A percentile compares a stretch with the other conserved stretches of the same genome.
Evolutionary conservation across 2,888 invertebrate species (phyloP).

Genomic region (Lasioglossum oenotherae): DNA sequence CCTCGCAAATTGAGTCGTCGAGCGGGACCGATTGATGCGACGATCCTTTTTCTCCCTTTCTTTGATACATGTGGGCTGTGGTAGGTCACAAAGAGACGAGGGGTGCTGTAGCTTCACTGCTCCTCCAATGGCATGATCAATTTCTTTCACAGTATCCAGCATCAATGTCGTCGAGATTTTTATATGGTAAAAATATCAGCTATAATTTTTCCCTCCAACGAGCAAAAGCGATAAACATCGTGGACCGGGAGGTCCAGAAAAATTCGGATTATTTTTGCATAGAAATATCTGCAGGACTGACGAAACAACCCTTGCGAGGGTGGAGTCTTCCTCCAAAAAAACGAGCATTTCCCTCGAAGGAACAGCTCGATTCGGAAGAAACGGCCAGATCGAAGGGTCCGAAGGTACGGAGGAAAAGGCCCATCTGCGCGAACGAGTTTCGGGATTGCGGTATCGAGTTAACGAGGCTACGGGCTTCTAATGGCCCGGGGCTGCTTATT

Average conservation of each 20-base stretch:
- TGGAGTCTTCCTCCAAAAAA: not conserved
- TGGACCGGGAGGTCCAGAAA: not conserved
- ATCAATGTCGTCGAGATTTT: not conserved
- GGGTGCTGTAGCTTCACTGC: not conserved
- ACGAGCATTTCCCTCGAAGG: slow-evolving; percentile 7
- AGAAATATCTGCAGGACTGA: no score
- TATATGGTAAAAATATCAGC: not conserved
- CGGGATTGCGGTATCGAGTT: slow-evolving; percentile 66
- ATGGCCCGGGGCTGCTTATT: slow-evolving; percentile 79
- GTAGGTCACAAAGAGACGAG: not conserved
- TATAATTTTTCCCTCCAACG: not conserved
- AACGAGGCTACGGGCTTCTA: slow-evolving; percentile 68
- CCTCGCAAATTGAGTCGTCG: slow-evolving; percentile 8
- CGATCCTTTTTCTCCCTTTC: not conserved
- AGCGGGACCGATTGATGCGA: slow-evolving; percentile 6
- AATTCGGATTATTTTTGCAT: not conserved
- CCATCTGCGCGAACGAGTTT: slow-evolving; percentile 60
- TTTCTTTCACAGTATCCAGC: not conserved
- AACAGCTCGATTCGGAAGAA: slow-evolving; percentile 30
- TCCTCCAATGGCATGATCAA: not conserved
- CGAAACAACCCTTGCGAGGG: not conserved
- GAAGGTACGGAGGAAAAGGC: slow-evolving; percentile 43
- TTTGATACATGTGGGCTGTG: not conserved
- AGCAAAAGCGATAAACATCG: not conserved
- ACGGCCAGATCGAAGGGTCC: slow-evolving; percentile 51